phyloP scores from a whole-genome alignment of 2,888 invertebrate genomes.

The Callosobruchus maculatus region DNA sequence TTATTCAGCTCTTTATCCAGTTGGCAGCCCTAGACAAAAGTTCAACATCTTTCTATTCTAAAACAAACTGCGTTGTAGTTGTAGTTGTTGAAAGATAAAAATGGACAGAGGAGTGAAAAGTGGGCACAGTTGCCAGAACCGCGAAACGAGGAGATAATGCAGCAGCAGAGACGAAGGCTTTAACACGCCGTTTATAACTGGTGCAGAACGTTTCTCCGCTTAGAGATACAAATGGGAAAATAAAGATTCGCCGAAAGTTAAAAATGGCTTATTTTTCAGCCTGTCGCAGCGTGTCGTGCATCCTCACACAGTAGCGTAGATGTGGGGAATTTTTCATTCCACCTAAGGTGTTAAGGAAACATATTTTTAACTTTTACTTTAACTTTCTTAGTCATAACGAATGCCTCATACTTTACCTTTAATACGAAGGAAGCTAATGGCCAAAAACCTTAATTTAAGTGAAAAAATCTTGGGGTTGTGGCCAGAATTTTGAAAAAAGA shows the following conservation, averaged over 20 bases:
- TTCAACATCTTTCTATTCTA: neutral
- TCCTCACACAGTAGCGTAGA: neutral
- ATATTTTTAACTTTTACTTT: too few relatives aligned
- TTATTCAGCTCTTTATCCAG: too few relatives aligned
- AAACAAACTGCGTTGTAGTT: neutral
- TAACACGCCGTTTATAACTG: neutral
- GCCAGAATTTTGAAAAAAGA: too few relatives aligned
- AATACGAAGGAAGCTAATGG: too few relatives aligned
- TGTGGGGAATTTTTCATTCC: too few relatives aligned
- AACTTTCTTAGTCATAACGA: too few relatives aligned
- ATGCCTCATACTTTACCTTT: too few relatives aligned
- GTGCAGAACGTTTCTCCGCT: neutral
- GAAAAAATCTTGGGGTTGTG: too few relatives aligned
- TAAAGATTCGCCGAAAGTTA: neutral
- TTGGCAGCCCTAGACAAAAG: too few relatives aligned
- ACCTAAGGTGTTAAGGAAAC: too few relatives aligned
- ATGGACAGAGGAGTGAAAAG: neutral
- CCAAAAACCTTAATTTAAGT: too few relatives aligned
- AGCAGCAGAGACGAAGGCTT: neutral
- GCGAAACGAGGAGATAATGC: neutral
- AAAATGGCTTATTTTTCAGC: neutral
- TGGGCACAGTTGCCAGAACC: neutral
- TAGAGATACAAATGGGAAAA: neutral
- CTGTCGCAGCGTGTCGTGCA: neutral
- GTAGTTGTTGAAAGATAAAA: neutral